Evolutionary conservation across 2,113 vertebrate species (phyloP).

Genomic region (Paradoxurus hermaphroditus): DNA sequence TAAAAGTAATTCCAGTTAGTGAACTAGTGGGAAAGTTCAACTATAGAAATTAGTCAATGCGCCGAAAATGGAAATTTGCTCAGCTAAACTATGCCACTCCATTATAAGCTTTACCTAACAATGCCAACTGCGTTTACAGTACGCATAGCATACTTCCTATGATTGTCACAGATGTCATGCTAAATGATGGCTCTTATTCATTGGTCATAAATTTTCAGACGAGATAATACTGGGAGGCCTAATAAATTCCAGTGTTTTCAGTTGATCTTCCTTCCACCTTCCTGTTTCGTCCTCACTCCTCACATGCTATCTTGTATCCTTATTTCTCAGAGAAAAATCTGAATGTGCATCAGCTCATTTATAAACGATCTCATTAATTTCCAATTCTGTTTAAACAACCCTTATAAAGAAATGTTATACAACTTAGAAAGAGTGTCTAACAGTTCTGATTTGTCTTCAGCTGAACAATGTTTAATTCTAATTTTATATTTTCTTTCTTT

Average conservation of each 20-base stretch:
- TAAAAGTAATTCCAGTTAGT: constrained; percentile 66
- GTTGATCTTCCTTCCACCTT: constrained; percentile 35
- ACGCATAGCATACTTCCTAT: constrained; percentile 37
- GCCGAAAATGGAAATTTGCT: constrained; percentile 60
- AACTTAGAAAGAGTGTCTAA: background rate
- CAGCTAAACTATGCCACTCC: background rate
- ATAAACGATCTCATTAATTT: constrained; percentile 15
- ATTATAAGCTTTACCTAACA: constrained; percentile 66
- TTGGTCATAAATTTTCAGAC: constrained; percentile 62
- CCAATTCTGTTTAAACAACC: background rate
- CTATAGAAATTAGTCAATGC: constrained; percentile 60
- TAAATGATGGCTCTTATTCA: constrained; percentile 34
- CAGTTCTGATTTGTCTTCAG: background rate
- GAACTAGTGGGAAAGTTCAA: constrained; percentile 54
- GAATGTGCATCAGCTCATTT: background rate
- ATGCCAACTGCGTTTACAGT: constrained; percentile 58
- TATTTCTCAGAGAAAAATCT: constrained; percentile 48
- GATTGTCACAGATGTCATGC: constrained; percentile 60
- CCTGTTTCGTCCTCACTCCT: background rate
- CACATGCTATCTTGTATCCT: background rate
- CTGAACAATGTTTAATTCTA: background rate
- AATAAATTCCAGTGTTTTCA: constrained; percentile 62
- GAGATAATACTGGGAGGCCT: constrained; percentile 55
- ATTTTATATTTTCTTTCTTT: background rate
- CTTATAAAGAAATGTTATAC: background rate